Evolutionary conservation across 2,113 vertebrate genomes (phyloP), one percentile per base, ranked within the genome.

Genomic region (Datnioides undecimradiatus): DNA sequence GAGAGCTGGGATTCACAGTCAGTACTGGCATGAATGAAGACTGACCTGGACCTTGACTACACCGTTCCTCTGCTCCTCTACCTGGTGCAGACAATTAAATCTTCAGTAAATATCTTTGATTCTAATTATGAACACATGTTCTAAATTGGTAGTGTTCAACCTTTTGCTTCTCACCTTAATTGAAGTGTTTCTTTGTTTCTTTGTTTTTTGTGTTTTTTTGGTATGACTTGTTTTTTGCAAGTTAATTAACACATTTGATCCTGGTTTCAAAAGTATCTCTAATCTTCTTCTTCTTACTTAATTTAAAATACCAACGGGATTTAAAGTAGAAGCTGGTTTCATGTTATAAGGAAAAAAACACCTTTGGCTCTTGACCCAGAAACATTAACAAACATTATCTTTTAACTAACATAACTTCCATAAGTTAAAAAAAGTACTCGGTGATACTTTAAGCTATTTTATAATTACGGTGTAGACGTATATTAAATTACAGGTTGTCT

Each of bases 21-120:
- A 25, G 48, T 43, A 13, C 6, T 17, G 23, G 45, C 25, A 63
- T 31, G 16, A 4, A 89, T 77, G 79, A 94, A 95, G 93, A 54
- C 94, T 94, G 5, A 91, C 85, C 51, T 88, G 92, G 38, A 92
- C 55, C 79, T 91, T 93, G 49, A 93, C 88, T 77, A 91, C 49
- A 6, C 70, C 82, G 51, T 93, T 87, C 60, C 94, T 91, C 27
- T 55, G n/a, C 21, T 66, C 13, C 6, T 65, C 17, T 31, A 31
- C 23, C 25, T 31, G 33, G 13, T 29, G 27, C 17, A 55, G 63
- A 60, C 29, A 11, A 29, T 40, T 63, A 27, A 14, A 69, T 59
- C 6, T 73, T 51, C 16, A 38, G 8, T 79, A 23, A 65, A 25
- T 29, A 55, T 23, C 13, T 67, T 2, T 29, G 36, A 51, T 34